Conservation (phyloP, 2,113 vertebrate species). For the Progne subis region DNA sequence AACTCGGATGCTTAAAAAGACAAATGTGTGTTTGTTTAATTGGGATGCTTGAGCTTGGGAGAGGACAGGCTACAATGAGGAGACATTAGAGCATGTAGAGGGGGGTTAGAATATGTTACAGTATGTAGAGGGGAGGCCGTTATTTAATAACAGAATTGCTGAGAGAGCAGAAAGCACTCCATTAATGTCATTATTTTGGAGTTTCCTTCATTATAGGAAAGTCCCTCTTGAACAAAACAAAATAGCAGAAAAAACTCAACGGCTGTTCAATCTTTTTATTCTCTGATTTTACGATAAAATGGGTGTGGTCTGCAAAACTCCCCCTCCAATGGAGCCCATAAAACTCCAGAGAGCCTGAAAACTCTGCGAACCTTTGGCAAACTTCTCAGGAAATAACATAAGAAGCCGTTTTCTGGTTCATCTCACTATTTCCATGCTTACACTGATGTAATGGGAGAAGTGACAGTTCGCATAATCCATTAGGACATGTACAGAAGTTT, state of each 20-base stretch:
- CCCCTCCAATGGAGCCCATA: conserved; percentile 5
- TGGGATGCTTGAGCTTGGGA: background rate
- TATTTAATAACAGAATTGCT: background rate
- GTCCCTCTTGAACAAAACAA: background rate
- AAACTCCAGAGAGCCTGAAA: conserved; percentile 39
- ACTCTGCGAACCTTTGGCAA: conserved; percentile 52
- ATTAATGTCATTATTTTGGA: background rate
- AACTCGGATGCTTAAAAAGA: background rate
- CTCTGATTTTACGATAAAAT: background rate
- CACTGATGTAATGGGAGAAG: conserved; percentile 59
- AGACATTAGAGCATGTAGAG: background rate
- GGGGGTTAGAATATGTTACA: background rate
- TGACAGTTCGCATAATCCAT: conserved; percentile 33
- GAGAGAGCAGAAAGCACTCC: background rate
- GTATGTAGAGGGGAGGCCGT: background rate
- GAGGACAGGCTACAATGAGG: background rate
- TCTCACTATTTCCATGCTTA: conserved; percentile 55
- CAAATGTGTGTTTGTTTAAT: background rate
- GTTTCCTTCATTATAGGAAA: background rate
- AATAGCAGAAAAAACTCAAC: background rate
- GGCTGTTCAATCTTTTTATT: background rate
- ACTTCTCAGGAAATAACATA: conserved; percentile 56
- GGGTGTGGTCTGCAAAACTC: conserved; percentile 25
- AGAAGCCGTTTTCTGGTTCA: conserved; percentile 50
- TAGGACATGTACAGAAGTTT: background rate